Conservation (phyloP, 2,888 invertebrate genomes). For the Callinectes sapidus region DNA sequence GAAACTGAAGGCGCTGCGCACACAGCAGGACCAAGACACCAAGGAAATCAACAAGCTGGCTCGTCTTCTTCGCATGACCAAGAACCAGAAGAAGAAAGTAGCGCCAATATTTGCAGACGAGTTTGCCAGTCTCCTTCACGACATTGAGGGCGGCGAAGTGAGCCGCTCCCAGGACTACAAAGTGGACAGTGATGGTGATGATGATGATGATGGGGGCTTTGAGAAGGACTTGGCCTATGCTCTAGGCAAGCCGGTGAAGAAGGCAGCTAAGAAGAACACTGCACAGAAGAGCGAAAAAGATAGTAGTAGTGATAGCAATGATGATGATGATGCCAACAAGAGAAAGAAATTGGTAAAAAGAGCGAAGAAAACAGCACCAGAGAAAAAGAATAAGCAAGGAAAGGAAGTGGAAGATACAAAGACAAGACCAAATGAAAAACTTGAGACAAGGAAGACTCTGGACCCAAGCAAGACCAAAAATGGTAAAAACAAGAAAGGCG, state of each 20-base stretch:
- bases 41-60: slow-evolving; percentile 64
- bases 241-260: slow-evolving; percentile 27
- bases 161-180: slow-evolving; percentile 29
- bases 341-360: too few relatives aligned
- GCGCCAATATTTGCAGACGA: slow-evolving; percentile 55
- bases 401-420: not conserved
- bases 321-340: too few relatives aligned
- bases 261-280: not conserved
- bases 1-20: slow-evolving; percentile 37
- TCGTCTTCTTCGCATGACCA: slow-evolving; percentile 26
- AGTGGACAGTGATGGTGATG: not conserved
- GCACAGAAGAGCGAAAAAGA: not conserved
- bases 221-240: slow-evolving; percentile 48
- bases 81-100: slow-evolving; percentile 54
- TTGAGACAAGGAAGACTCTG: not conserved
- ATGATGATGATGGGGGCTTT: slow-evolving; percentile 38
- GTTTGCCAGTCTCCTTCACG: slow-evolving; percentile 54
- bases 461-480: not conserved
- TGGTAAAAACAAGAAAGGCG: not conserved
- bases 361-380: too few relatives aligned
- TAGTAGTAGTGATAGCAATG: too few relatives aligned
- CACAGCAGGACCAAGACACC: slow-evolving; percentile 43
- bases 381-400: not conserved
- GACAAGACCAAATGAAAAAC: not conserved
- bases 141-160: slow-evolving; percentile 55